Evolutionary conservation across 2,797 vertebrate genomes (phyloP).

Genomic region (Simalia tracyae): DNA sequence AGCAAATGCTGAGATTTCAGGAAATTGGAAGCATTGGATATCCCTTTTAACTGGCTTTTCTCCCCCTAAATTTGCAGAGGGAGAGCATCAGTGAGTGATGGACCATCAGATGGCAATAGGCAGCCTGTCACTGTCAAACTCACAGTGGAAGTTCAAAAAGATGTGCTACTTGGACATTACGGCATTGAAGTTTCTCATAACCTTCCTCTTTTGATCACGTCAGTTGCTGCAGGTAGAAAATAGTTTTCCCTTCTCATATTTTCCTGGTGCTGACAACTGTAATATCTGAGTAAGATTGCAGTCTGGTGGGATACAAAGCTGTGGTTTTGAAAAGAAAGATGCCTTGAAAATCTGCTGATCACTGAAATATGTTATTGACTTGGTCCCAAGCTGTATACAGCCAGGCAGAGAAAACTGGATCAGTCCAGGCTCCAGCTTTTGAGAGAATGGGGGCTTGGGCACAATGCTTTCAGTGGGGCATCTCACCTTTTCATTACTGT

Average conservation of each 20-base stretch:
- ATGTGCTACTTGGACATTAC: conserved; percentile 80
- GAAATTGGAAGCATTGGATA: background rate
- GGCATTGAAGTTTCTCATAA: conserved; percentile 86
- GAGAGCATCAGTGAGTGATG: conserved; percentile 74
- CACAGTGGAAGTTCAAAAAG: conserved; percentile 82
- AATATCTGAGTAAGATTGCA: background rate
- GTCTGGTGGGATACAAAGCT: background rate
- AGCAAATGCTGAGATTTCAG: background rate
- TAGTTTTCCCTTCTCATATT: background rate
- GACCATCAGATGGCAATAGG: conserved; percentile 61
- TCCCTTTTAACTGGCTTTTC: conserved; percentile 3
- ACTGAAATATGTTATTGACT: background rate
- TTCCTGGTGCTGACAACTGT: background rate
- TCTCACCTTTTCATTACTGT: background rate
- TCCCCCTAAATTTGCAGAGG: conserved; percentile 51
- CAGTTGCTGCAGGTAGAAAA: conserved; percentile 82
- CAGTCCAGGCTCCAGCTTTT: background rate
- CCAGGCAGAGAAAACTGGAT: background rate
- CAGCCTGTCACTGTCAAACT: conserved; percentile 80
- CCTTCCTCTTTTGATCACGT: conserved; percentile 85
- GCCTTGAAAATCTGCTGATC: background rate
- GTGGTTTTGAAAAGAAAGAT: background rate
- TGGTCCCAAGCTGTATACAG: background rate
- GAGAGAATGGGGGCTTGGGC: background rate
- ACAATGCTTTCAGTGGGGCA: background rate